Evolutionary conservation across 2,113 vertebrate species (phyloP).

Genomic region (Origma solitaria): DNA sequence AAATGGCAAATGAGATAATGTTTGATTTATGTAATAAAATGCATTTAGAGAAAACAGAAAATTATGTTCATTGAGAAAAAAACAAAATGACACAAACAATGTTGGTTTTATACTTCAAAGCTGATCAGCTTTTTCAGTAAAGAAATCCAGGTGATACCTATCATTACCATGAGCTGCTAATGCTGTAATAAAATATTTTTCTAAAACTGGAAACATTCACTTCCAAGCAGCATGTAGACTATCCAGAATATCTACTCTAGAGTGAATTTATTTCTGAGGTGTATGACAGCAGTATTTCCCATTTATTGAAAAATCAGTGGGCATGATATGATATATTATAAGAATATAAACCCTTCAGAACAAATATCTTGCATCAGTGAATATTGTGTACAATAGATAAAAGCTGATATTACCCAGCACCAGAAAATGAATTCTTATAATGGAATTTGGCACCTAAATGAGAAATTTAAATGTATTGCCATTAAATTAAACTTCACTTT

Average conservation of each 20-base stretch:
- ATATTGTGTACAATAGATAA: background rate
- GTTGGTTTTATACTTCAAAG: background rate
- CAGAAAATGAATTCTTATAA: background rate
- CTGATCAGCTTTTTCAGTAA: rapidly evolving
- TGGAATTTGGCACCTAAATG: background rate
- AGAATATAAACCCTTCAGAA: background rate
- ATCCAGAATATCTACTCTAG: background rate
- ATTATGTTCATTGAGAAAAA: background rate
- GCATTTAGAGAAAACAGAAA: background rate
- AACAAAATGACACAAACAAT: background rate
- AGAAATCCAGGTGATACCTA: background rate
- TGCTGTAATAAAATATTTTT: background rate
- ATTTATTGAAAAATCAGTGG: background rate
- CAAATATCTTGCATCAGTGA: background rate
- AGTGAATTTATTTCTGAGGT: background rate
- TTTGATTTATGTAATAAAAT: background rate
- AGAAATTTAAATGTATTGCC: background rate
- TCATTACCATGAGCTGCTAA: background rate
- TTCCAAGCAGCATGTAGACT: background rate
- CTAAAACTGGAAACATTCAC: background rate
- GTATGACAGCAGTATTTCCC: background rate
- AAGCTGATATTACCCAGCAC: background rate
- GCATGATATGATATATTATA: background rate
- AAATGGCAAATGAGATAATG: background rate
- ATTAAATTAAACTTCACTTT: background rate